Base-by-base conservation (phyloP, 2,797 vertebrate species). In the Kryptopterus vitreolus region DNA sequence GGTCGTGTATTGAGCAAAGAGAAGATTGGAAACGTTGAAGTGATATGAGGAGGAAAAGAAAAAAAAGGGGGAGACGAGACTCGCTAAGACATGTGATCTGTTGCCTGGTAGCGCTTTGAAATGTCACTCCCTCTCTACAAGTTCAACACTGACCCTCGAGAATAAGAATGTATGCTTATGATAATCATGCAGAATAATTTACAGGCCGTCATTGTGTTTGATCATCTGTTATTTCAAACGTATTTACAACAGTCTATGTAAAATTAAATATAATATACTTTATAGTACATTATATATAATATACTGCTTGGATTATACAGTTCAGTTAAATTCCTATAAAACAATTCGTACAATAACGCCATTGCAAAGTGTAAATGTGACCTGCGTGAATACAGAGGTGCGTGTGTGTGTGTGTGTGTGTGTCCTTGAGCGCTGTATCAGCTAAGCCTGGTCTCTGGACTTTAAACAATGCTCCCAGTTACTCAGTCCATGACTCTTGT, bases 371-470 rank as follows among this genome's bases (percentile, higher is more conserved):
- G 50, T 66, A 65, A 74, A 74, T 74, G 48, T 66, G 52, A 66
- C 50, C 24, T 61, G 46, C 43, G 35, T 69, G 65, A 46, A 9
- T 77, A n/a, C n/a, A 57, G 53, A 58, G 63, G 33, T 46, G 78
- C 55, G 57, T 46, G 20, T 72, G 43, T 52, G 69, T 63, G 78
- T 33, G 8, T 52, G 26, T 62, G 31, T 38, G 48, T 31, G 50
- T 35, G 66, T 57, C 79, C 82, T 84, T 84, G 82, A 81, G 46
- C 11, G 20, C 20, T 61, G 53, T 77, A 77, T 81, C 70, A 74
- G 69, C 61, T 43, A 62, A 55, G 70, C 69, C 26, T 84, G 63
- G 62, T 75, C 52, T 75, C 24, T 43, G 33, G 70, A 79, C 63
- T 59, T 81, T 33, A 81, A 84, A 84, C 62, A 84, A 76, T 78